Evolutionary conservation across 2,113 vertebrate genomes (phyloP).

Genomic region (Tenrec ecaudatus): DNA sequence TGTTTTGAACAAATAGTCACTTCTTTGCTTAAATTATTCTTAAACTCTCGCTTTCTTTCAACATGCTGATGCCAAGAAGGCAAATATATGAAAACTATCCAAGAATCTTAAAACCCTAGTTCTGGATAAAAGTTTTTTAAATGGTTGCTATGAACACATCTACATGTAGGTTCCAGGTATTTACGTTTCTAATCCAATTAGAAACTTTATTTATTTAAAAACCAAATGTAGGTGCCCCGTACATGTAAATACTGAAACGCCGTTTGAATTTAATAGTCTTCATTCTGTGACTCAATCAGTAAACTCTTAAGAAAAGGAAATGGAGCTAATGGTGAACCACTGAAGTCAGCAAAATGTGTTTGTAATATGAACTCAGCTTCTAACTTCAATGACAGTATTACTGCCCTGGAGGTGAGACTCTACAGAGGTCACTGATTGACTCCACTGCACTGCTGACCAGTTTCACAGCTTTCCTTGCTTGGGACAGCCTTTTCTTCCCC

Average conservation of each 20-base stretch:
- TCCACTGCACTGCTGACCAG: slow-evolving; percentile 50
- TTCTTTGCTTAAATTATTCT: slow-evolving; percentile 35
- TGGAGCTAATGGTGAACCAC: not conserved
- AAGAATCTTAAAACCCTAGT: slow-evolving; percentile 51
- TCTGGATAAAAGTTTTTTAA: slow-evolving; percentile 33
- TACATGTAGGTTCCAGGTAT: not conserved
- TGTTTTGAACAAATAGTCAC: slow-evolving; percentile 6
- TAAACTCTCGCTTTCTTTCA: slow-evolving; percentile 43
- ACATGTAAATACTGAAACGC: slow-evolving; percentile 44
- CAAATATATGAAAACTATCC: slow-evolving; percentile 35
- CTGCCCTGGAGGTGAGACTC: not conserved
- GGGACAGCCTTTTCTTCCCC: slow-evolving; percentile 19
- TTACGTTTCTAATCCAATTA: slow-evolving; percentile 40
- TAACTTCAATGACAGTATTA: slow-evolving; percentile 10
- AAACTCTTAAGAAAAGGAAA: not conserved
- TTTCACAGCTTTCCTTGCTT: slow-evolving; percentile 59
- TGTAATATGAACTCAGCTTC: not conserved
- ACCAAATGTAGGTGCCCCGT: slow-evolving; percentile 14
- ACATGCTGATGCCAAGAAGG: slow-evolving; percentile 9
- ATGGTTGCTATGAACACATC: slow-evolving; percentile 6
- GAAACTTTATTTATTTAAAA: slow-evolving; percentile 60
- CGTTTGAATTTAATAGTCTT: slow-evolving; percentile 49
- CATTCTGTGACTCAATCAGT: slow-evolving; percentile 29
- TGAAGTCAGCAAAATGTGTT: slow-evolving; percentile 2
- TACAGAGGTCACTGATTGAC: not conserved